These are phyloP conservation scores for Oenanthe oenanthe DNA, from an alignment of 2,113 vertebrate species.

Conservation along the genomic window DNA sequence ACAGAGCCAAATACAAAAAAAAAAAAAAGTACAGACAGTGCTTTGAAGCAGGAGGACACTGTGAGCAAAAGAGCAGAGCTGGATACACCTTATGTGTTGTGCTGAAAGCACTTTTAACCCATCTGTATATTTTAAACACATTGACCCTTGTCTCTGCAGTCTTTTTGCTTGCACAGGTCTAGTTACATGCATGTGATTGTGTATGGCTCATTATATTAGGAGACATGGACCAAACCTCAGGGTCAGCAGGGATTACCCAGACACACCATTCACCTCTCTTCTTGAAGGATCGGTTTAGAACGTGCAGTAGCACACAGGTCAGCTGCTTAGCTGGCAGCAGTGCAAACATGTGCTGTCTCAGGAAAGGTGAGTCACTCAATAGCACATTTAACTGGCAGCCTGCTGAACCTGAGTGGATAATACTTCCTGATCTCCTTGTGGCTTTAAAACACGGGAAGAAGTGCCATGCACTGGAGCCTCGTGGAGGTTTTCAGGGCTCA, in stretches of 20 bases:
- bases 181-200: background rate
- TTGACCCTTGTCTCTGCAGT: background rate
- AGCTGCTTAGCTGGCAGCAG: background rate
- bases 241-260: background rate
- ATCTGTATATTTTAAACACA: background rate
- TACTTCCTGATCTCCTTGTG: background rate
- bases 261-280: background rate
- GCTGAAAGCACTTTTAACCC: background rate
- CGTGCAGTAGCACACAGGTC: background rate
- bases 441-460: background rate
- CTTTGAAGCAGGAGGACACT: background rate
- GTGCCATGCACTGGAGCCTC: background rate
- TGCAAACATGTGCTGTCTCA: background rate
- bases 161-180: background rate
- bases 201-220: background rate
- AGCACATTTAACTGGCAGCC: background rate
- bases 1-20: background rate
- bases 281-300: background rate
- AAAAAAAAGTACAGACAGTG: background rate
- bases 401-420: background rate
- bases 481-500: background rate
- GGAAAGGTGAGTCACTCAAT: background rate
- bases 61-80: background rate
- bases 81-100: background rate
- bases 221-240: background rate